Conservation (phyloP, 2,113 vertebrate genomes). For the Gallinago jamesoni region DNA sequence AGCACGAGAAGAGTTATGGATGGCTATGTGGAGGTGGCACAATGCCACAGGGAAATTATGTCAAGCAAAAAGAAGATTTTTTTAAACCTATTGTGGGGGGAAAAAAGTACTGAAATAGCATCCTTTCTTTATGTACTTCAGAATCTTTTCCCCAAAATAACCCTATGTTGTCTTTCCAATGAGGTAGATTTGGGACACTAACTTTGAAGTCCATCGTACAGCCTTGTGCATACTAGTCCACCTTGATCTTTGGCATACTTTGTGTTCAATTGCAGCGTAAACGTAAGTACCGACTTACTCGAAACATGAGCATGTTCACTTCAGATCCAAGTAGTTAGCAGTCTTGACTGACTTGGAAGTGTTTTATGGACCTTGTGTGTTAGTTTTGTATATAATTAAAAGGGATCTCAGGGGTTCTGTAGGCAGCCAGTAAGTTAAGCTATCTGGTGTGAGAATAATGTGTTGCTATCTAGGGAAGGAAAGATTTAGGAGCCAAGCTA, state of each 20-base stretch:
- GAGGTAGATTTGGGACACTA: background rate
- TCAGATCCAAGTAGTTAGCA: background rate
- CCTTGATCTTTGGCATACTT: background rate
- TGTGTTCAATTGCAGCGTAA: background rate
- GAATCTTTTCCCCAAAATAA: background rate
- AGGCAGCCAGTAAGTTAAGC: slow-evolving; percentile 34
- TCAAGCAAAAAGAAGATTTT: slow-evolving; percentile 73
- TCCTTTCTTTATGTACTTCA: background rate
- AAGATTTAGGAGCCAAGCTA: slow-evolving; percentile 42
- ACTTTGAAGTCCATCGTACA: background rate
- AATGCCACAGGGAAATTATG: slow-evolving; percentile 77
- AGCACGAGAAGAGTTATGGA: slow-evolving; percentile 81
- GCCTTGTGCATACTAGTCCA: background rate
- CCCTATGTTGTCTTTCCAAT: background rate
- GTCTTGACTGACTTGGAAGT: slow-evolving; percentile 26
- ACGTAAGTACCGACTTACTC: background rate
- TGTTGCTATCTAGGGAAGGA: slow-evolving; percentile 16
- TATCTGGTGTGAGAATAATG: slow-evolving; percentile 25
- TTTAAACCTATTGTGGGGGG: slow-evolving; percentile 54
- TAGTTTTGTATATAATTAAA: slow-evolving; percentile 57
- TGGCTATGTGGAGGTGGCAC: slow-evolving; percentile 67
- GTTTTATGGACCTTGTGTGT: slow-evolving; percentile 41
- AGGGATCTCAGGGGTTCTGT: slow-evolving; percentile 30
- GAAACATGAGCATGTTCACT: background rate
- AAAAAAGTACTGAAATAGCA: slow-evolving; percentile 35